Evolutionary conservation across 37 sponge, comb jelly and placozoan genomes (phyloP).

Genomic region (Aplysina aerophoba): DNA sequence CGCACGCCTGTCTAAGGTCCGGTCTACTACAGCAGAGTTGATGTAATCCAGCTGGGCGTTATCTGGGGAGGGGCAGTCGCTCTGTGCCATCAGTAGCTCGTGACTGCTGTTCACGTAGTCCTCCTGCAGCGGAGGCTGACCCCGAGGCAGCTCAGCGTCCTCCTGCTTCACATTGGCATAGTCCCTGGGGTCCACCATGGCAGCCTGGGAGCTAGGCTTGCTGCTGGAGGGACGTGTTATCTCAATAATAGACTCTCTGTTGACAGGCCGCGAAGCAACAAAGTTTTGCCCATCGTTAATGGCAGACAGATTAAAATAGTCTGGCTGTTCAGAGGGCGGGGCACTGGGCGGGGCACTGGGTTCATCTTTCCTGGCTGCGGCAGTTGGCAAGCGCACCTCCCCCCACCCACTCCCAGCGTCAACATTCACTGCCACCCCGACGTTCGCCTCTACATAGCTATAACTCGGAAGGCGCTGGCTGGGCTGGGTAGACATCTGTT

Average conservation of each 20-base stretch:
- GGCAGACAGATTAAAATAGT: slow-evolving; percentile 17
- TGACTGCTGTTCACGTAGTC: slow-evolving; percentile 18
- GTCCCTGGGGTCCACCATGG: slow-evolving; percentile 14
- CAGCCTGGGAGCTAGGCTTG: neutral
- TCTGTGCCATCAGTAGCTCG: neutral
- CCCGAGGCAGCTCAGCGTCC: neutral
- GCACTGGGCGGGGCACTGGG: neutral
- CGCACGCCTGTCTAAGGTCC: neutral
- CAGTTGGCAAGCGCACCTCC: neutral
- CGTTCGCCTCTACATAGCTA: slow-evolving; percentile 16
- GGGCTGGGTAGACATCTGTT: neutral
- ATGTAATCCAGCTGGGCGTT: neutral
- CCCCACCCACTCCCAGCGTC: neutral
- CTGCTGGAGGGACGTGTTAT: neutral
- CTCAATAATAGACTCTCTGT: slow-evolving; percentile 21
- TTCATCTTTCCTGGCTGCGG: neutral
- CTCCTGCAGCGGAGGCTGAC: neutral
- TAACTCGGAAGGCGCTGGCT: neutral
- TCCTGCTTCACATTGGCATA: slow-evolving; percentile 27
- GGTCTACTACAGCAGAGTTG: slow-evolving; percentile 12
- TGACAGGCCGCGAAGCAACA: neutral
- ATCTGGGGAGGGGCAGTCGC: neutral
- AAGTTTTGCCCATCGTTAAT: slow-evolving; percentile 9
- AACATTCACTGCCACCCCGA: neutral
- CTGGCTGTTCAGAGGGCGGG: neutral